Evolutionary conservation across 1,140 invertebrate species (phyloP), one percentile per base, ranked within the genome.

Genomic region (Tenebrio molitor): DNA sequence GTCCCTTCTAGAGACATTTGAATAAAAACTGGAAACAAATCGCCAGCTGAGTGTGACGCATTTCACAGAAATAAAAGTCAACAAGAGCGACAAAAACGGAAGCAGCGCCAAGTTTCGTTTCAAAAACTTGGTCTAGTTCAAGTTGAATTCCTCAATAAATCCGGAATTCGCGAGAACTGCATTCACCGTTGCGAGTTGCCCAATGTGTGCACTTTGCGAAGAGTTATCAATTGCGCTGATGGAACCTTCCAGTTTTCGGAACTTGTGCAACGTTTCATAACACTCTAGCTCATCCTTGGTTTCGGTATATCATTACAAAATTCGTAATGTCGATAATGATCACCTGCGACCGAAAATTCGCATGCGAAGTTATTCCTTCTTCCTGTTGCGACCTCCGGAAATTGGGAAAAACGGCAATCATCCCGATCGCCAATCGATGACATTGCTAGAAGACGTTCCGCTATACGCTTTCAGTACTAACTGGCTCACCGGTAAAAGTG

Each of bases 401-500:
- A 58, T 58, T 58, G 19, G 12, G 50, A 29, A 58, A 58, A 58
- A 58, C 21, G 10, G 50, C 41, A 69, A 69, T 69, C 53, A 65
- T 65, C 62, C 33, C 19, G 62, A 65, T 65, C 62, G 62, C 75
- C 73, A 71, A 69, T 69, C 71, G 73, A 70, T 62, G 65, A 75
- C 76, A 77, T 71, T 75, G 68, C 58, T 39, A 16, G 44, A 66
- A 66, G 64, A 66, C 44, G 74, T 71, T 70, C 73, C 74, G 69
- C 71, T 73, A 76, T 72, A 73, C 69, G 71, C 76, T 74, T 75
- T 70, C 72, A 53, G 53, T 74, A 69, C 23, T 70, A 78, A 69
- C 71, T 74, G 73, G 75, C 64, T 67, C 75, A 74, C 23, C 39
- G 63, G 75, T 74, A 76, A 76, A 76, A 76, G 75, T 76, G 75